Conservation (phyloP, 2,888 invertebrate species). For the Agrenia bidenticulata region DNA sequence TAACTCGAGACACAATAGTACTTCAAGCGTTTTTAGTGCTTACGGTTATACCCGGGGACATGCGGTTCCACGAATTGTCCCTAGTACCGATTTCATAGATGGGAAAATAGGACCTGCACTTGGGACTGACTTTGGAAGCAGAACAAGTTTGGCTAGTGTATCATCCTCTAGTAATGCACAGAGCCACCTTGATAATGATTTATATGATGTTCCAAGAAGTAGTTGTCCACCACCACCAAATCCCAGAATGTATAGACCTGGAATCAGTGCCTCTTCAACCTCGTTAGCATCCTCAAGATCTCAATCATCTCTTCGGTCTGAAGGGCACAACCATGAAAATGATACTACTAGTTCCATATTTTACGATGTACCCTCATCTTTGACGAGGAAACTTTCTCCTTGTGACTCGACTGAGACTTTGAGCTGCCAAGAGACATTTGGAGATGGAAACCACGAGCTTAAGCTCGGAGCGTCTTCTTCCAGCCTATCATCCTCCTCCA, state of each 20-base stretch:
- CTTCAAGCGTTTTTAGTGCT: conserved; percentile 37
- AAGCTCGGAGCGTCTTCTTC: conserved; percentile 26
- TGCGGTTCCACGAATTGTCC: neutral
- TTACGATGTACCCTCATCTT: conserved; percentile 40
- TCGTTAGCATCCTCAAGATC: conserved; percentile 12
- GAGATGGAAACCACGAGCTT: conserved; percentile 32
- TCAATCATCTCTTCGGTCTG: neutral
- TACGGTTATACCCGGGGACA: conserved; percentile 34
- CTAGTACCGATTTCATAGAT: neutral
- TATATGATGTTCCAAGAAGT: conserved; percentile 43
- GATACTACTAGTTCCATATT: neutral
- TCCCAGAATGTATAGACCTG: neutral
- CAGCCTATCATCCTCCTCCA: conserved; percentile 22
- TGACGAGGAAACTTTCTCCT: conserved; percentile 26
- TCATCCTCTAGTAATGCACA: conserved; percentile 1
- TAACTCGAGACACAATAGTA: conserved; percentile 29
- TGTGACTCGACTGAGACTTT: conserved; percentile 46
- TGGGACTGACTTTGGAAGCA: conserved; percentile 10
- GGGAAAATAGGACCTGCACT: too few relatives aligned
- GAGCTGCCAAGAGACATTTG: conserved; percentile 52
- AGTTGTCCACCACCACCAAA: conserved; percentile 5
- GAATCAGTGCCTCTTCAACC: neutral
- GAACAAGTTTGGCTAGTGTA: neutral
- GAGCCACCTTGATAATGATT: conserved; percentile 8
- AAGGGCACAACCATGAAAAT: neutral